Evolutionary conservation across 2,888 invertebrate genomes (phyloP).

Genomic region (Rhagonycha fulva): DNA sequence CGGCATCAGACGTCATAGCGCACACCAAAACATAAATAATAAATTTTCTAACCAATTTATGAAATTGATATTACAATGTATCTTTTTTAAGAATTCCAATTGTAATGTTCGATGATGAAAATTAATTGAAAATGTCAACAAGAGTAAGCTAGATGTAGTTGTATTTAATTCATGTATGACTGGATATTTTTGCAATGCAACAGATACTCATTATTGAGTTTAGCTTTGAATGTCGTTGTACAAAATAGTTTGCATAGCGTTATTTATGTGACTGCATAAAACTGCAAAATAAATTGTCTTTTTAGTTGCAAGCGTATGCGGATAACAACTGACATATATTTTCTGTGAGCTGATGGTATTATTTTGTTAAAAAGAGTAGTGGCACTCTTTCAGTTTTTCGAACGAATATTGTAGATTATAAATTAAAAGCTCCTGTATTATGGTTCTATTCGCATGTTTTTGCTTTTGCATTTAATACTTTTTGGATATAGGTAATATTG

Average conservation of each 20-base stretch:
- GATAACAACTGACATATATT: conserved; percentile 22
- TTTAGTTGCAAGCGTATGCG: conserved; percentile 10
- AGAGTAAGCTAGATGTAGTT: background rate
- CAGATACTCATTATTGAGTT: background rate
- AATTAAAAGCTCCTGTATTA: conserved; percentile 4
- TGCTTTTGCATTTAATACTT: background rate
- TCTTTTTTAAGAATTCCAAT: too few species aligned
- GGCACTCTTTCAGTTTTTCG: conserved; percentile 13
- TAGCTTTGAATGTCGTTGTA: background rate
- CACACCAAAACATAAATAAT: too few species aligned
- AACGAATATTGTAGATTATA: conserved; percentile 10
- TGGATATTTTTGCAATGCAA: background rate
- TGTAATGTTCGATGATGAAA: too few species aligned
- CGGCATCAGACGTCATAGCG: too few species aligned
- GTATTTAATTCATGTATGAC: background rate
- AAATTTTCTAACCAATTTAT: too few species aligned
- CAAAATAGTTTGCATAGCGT: conserved; percentile 12
- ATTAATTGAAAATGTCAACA: too few species aligned
- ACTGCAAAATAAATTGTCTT: conserved; percentile 20
- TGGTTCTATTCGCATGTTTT: background rate
- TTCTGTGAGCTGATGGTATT: conserved; percentile 14
- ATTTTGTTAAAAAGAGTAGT: conserved; percentile 8
- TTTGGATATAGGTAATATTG: background rate
- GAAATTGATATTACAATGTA: too few species aligned
- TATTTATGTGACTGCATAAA: conserved; percentile 16